Evolutionary conservation across 2,888 invertebrate species (phyloP), one percentile per base, ranked within the genome.

Genomic region (Sinopyrophorus schimmeli): DNA sequence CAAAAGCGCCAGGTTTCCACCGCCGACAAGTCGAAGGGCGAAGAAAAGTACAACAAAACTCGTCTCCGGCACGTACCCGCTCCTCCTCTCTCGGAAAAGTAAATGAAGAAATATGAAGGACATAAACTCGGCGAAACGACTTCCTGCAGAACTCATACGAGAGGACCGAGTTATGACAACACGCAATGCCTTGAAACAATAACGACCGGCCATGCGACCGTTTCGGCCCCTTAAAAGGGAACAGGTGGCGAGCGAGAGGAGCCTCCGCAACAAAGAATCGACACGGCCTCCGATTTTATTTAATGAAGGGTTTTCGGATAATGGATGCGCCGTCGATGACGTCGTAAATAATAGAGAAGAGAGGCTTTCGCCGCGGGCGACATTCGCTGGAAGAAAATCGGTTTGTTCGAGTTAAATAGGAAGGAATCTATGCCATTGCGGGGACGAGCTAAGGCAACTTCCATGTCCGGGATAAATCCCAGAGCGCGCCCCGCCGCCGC

Each of bases 61-160:
- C 20, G 21, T 17, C 28, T 21, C 12, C 10, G 18, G 14, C 23
- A 14, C 27, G 23, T 24, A 24, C 37, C 16, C 24, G 38, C 10
- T 26, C 11, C 27, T n/a, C n/a, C n/a, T n/a, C n/a, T n/a, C n/a
- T n/a, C n/a, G 26, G 27, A 9, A 27, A 17, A 38, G 27, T 64
- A 73, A 72, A 73, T 73, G 68, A 71, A 72, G 72, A 73, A 70
- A 71, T 72, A 73, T 72, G 67, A 69, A 64, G 65, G 70, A 69
- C 70, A 72, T 73, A 72, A 73, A 73, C 68, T 71, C 67, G 65
- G 61, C 58, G 63, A 58, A 67, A 70, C 67, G 71, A 67, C 69
- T 44, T 41, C 59, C 63, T 62, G 60, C 59, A 61, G 57, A n/a
- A 58, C 55, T 60, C 53, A 61, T 60, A 65, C 66, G 64, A 65